Conservation (phyloP, 2,888 invertebrate genomes). For the Drosophila cognata region DNA sequence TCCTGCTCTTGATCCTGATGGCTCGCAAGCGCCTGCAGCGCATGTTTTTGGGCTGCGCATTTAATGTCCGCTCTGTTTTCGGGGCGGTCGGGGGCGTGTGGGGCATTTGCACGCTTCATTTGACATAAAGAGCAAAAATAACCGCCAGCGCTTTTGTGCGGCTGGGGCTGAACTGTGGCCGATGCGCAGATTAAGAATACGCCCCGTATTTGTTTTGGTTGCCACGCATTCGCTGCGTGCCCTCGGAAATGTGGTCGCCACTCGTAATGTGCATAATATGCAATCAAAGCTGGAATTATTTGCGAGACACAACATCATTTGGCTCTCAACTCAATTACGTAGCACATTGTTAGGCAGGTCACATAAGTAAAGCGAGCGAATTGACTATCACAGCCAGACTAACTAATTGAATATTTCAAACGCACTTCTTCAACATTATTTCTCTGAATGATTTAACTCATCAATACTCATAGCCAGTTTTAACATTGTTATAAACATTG, state of each 20-base stretch:
- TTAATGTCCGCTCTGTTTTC: slow-evolving; percentile 62
- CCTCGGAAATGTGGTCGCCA: slow-evolving; percentile 29
- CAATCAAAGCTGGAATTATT: slow-evolving; percentile 50
- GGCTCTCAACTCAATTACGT: slow-evolving; percentile 29
- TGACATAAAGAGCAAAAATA: slow-evolving; percentile 79
- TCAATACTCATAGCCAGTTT: background rate
- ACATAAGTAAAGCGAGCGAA: background rate
- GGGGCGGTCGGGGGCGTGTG: slow-evolving; percentile 58
- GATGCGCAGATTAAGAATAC: slow-evolving; percentile 67
- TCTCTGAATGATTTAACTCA: background rate
- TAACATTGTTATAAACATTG: background rate
- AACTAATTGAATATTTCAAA: background rate
- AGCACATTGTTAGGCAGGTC: slow-evolving; percentile 6
- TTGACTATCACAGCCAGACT: background rate
- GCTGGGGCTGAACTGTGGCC: slow-evolving; percentile 27
- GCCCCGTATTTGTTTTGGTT: slow-evolving; percentile 65
- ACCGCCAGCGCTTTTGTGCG: slow-evolving; percentile 55
- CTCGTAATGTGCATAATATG: slow-evolving; percentile 52
- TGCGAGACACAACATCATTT: slow-evolving; percentile 27
- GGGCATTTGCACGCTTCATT: slow-evolving; percentile 80
- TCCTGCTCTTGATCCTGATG: slow-evolving; percentile 14
- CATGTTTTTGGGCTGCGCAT: slow-evolving; percentile 68
- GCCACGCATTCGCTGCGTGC: slow-evolving; percentile 16
- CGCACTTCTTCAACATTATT: background rate
- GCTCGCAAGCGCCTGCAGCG: slow-evolving; percentile 64